phyloP scores from a whole-genome alignment of 2,888 invertebrate genomes.

The Eupithecia insigniata region DNA sequence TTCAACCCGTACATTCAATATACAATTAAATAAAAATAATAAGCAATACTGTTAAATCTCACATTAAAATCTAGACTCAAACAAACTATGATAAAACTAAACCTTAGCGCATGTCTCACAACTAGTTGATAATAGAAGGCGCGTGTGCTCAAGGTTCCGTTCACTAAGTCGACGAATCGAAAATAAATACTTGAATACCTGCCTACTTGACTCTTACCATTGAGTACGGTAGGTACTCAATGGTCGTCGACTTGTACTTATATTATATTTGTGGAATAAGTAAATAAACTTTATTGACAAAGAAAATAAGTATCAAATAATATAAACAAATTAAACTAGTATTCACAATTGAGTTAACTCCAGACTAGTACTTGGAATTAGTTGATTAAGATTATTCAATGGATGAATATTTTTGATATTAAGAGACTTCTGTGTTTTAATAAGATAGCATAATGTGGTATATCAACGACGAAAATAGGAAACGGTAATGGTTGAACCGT shows the following conservation, averaged over 20 bases:
- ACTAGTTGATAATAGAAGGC: not conserved
- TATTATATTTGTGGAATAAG: not conserved
- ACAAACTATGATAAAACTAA: not conserved
- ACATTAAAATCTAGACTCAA: not conserved
- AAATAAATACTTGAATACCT: not conserved
- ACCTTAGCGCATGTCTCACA: not conserved
- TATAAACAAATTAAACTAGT: too few species aligned
- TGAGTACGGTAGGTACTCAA: too few species aligned
- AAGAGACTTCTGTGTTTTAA: not conserved
- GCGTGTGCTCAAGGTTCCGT: not conserved
- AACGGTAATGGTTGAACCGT: not conserved
- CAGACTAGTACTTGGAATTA: too few species aligned
- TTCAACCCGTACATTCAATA: too few species aligned
- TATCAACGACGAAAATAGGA: not conserved
- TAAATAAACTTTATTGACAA: too few species aligned
- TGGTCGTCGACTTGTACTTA: too few species aligned
- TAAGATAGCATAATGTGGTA: not conserved
- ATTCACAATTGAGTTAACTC: too few species aligned
- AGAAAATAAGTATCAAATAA: too few species aligned
- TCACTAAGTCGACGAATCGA: not conserved
- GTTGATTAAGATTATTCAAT: not conserved
- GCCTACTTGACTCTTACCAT: too few species aligned
- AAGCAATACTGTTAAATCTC: too few species aligned
- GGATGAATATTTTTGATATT: not conserved
- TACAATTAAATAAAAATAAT: too few species aligned